Evolutionary conservation across 1,140 invertebrate species (phyloP).

Genomic region (Drosophila aff.): DNA sequence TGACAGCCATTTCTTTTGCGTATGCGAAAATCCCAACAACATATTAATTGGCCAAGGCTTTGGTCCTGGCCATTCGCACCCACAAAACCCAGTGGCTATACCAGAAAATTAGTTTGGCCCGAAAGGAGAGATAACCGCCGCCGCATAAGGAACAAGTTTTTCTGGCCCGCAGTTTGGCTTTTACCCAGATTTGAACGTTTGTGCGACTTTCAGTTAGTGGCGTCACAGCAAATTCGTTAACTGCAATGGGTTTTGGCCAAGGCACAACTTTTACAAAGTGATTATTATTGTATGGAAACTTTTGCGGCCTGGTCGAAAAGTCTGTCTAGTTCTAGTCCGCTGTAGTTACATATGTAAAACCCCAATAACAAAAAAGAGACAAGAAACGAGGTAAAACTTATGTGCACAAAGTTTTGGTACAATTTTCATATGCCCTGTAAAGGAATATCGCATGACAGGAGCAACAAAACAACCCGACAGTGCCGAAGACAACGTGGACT

Average conservation of each 20-base stretch:
- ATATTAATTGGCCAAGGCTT: constrained; percentile 54
- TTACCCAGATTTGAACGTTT: constrained; percentile 52
- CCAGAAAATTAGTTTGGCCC: constrained; percentile 11
- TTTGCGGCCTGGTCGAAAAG: constrained; percentile 56
- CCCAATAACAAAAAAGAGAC: constrained; percentile 21
- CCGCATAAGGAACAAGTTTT: constrained; percentile 44
- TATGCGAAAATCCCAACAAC: constrained; percentile 46
- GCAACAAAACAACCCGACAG: constrained; percentile 34
- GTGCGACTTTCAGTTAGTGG: constrained; percentile 34
- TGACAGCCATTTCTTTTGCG: constrained; percentile 44
- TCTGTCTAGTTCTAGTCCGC: constrained; percentile 26
- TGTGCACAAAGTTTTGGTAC: constrained; percentile 59
- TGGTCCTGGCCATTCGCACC: constrained; percentile 14
- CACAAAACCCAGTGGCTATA: background rate
- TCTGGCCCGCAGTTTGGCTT: constrained; percentile 42
- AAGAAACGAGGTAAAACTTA: constrained; percentile 63
- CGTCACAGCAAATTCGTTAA: constrained; percentile 74
- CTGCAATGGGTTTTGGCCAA: constrained; percentile 70
- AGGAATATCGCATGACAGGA: constrained; percentile 66
- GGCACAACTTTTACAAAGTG: constrained; percentile 78
- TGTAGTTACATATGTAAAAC: constrained; percentile 57
- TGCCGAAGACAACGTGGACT: constrained; percentile 59
- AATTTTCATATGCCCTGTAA: constrained; percentile 49
- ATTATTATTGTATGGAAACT: constrained; percentile 81
- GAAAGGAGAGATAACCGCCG: constrained; percentile 34